phyloP scores from a whole-genome alignment of 1,140 invertebrate genomes.

The Cryptotermes secundus region DNA sequence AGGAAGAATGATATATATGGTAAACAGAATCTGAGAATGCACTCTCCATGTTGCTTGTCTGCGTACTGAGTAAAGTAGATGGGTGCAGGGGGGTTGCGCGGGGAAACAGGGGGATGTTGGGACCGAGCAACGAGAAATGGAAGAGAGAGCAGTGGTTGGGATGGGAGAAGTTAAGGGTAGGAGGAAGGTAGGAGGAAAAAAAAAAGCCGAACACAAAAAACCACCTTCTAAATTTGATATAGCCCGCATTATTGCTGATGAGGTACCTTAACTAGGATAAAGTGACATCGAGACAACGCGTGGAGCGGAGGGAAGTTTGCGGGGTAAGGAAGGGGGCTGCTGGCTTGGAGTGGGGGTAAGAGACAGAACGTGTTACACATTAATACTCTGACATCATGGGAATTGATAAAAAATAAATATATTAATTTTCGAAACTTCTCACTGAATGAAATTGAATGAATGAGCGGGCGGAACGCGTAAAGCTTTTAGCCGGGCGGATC shows the following conservation, averaged over 20 bases:
- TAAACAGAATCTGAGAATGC: constrained; percentile 53
- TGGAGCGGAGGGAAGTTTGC: neutral
- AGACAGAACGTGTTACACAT: constrained; percentile 30
- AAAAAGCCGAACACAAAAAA: constrained; percentile 31
- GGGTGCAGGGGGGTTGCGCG: neutral
- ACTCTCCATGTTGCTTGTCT: constrained; percentile 40
- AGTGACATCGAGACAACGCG: constrained; percentile 23
- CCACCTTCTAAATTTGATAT: constrained; percentile 34
- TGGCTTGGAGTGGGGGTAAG: neutral
- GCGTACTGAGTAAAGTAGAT: constrained; percentile 29
- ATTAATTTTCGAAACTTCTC: constrained; percentile 27
- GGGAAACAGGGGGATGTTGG: neutral
- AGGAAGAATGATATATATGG: constrained; percentile 48
- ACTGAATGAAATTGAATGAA: constrained; percentile 26
- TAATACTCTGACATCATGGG: constrained; percentile 27
- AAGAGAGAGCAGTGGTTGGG: neutral
- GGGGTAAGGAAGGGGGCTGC: neutral
- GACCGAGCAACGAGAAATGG: neutral
- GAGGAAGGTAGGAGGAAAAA: constrained; percentile 9
- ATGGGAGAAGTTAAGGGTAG: neutral
- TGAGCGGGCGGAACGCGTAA: constrained; percentile 23
- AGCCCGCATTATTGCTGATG: constrained; percentile 24
- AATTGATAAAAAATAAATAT: constrained; percentile 28
- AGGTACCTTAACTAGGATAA: constrained; percentile 27
- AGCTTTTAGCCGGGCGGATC: constrained; percentile 22